Evolutionary conservation across 2,888 invertebrate species (phyloP).

Genomic region (Trichopria drosophilae): DNA sequence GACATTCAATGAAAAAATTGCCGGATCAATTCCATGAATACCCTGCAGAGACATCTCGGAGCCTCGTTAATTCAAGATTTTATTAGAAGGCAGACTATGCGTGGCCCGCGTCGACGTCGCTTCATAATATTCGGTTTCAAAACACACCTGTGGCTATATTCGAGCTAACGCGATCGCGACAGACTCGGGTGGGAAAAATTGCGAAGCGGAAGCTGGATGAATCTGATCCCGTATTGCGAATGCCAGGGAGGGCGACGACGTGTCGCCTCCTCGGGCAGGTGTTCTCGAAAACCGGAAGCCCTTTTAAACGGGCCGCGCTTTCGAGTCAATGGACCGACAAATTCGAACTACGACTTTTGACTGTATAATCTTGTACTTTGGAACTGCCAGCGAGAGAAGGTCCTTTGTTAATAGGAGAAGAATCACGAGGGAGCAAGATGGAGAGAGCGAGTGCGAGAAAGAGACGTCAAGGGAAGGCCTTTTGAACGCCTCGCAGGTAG

Average conservation of each 20-base stretch:
- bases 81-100: too few relatives aligned
- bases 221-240: neutral
- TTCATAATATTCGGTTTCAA: neutral
- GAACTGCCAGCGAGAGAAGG: constrained; percentile 42
- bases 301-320: constrained; percentile 42
- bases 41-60: too few relatives aligned
- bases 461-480: constrained; percentile 24
- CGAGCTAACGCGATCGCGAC: constrained; percentile 1
- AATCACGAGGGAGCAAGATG: neutral
- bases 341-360: constrained; percentile 57
- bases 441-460: neutral
- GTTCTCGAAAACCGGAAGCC: constrained; percentile 56
- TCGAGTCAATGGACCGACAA: constrained; percentile 54
- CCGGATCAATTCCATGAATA: too few relatives aligned
- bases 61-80: too few relatives aligned
- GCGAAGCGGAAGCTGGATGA: constrained; percentile 18
- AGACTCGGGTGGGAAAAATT: neutral
- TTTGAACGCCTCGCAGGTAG: constrained; percentile 23
- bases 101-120: too few relatives aligned
- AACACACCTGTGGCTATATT: neutral
- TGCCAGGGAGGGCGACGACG: neutral
- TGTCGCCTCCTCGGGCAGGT: constrained; percentile 56
- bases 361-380: constrained; percentile 53
- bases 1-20: too few relatives aligned
- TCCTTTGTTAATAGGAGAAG: constrained; percentile 16